These are phyloP conservation scores for Harpagoxenus sublaevis DNA, from an alignment of 2,888 invertebrate species.

Conservation along the genomic window DNA sequence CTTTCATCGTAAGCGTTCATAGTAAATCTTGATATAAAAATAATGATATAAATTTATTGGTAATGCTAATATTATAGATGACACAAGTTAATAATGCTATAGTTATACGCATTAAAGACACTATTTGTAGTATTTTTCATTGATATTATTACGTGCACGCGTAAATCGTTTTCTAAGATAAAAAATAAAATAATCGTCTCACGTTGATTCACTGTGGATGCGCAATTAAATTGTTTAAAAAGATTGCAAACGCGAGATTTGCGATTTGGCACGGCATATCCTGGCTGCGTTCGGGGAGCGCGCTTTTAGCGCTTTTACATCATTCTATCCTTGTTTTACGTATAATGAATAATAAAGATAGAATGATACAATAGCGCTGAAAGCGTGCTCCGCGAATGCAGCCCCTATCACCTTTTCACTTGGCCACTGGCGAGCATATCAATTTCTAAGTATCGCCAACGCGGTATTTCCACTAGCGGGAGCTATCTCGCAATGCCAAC, in stretches of 20 bases:
- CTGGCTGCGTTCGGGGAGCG: too few species aligned
- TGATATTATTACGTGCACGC: background rate
- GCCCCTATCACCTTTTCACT: constrained; percentile 26
- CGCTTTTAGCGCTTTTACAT: too few species aligned
- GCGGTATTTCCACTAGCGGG: constrained; percentile 53
- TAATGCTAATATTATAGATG: background rate
- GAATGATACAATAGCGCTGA: too few species aligned
- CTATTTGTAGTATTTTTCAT: background rate
- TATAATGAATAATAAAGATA: too few species aligned
- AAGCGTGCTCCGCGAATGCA: too few species aligned
- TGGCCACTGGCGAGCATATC: background rate
- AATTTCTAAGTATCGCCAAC: constrained; percentile 32
- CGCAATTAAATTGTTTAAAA: constrained; percentile 45
- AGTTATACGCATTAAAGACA: background rate
- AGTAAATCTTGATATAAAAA: background rate
- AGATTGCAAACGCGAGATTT: constrained; percentile 24
- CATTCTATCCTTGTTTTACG: too few species aligned
- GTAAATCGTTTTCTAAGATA: background rate
- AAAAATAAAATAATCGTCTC: background rate
- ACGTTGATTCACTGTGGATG: constrained; percentile 40
- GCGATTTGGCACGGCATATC: constrained; percentile 9
- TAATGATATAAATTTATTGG: background rate
- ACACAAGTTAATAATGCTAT: background rate
- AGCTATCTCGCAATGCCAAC: constrained; percentile 74
- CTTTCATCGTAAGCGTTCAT: background rate